phyloP scores from a whole-genome alignment of 2,797 vertebrate species.

The Rhynchonycteris naso region DNA sequence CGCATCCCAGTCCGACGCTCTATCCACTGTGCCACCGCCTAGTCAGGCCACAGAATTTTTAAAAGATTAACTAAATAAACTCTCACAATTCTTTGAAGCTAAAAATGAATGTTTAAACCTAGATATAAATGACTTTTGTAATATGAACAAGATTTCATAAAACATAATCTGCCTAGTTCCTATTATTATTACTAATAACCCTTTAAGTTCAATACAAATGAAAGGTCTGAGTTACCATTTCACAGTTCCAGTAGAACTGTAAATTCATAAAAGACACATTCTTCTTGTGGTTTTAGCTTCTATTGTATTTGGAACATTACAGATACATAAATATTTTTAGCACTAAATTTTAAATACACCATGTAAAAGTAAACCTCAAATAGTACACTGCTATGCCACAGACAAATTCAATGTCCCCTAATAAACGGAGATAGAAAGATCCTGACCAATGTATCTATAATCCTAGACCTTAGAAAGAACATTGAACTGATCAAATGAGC shows the following conservation, averaged over 20 bases:
- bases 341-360: not conserved
- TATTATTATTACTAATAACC: not conserved
- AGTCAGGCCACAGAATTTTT: not conserved
- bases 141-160: not conserved
- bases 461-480: not conserved
- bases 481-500: not conserved
- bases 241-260: not conserved
- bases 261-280: not conserved
- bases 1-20: too few species aligned
- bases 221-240: not conserved
- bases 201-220: not conserved
- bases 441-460: not conserved
- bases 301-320: not conserved
- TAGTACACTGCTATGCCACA: not conserved
- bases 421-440: not conserved
- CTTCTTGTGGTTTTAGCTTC: not conserved
- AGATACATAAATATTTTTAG: not conserved
- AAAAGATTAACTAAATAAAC: not conserved
- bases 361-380: not conserved
- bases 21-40: too few species aligned
- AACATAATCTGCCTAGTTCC: not conserved
- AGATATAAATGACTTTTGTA: not conserved
- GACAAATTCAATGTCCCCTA: not conserved
- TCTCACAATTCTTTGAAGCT: not conserved
- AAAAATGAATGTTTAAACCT: not conserved